Evolutionary conservation across 2,888 invertebrate genomes (phyloP).

Genomic region (Synergus itoensis): DNA sequence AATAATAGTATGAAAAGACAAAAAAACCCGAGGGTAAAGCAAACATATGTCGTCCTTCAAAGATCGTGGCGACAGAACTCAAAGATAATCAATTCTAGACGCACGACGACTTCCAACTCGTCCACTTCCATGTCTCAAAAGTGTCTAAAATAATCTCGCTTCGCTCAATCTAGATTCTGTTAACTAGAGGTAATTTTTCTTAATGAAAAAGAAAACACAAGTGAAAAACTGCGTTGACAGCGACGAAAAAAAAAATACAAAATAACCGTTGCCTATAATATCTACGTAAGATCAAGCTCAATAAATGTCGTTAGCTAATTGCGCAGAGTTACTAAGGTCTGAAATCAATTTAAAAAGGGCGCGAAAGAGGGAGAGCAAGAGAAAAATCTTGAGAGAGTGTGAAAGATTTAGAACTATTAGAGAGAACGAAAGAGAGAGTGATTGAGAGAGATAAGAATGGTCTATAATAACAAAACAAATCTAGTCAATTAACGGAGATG

Average conservation of each 20-base stretch:
- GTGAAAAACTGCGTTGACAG: constrained; percentile 37
- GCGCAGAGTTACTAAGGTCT: constrained; percentile 52
- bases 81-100: constrained; percentile 41
- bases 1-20: neutral
- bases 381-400: constrained; percentile 46
- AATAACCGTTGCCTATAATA: constrained; percentile 70
- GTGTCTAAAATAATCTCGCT: constrained; percentile 63
- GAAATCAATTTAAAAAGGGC: constrained; percentile 58
- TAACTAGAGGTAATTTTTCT: constrained; percentile 50
- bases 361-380: constrained; percentile 50
- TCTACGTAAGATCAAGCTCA: constrained; percentile 74
- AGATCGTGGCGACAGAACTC: constrained; percentile 30
- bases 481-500: constrained; percentile 77
- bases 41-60: constrained; percentile 9
- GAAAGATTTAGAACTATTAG: constrained; percentile 32
- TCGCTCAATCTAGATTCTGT: constrained; percentile 67
- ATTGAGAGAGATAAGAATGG: constrained; percentile 45
- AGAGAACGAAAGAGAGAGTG: constrained; percentile 24
- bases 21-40: neutral
- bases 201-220: constrained; percentile 18
- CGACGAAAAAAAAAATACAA: constrained; percentile 49
- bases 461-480: constrained; percentile 58
- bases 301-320: constrained; percentile 72
- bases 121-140: constrained; percentile 30
- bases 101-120: constrained; percentile 33